Evolutionary conservation across 2,113 vertebrate species (phyloP), one percentile per base, ranked within the genome.

Genomic region (Pluvialis apricaria): DNA sequence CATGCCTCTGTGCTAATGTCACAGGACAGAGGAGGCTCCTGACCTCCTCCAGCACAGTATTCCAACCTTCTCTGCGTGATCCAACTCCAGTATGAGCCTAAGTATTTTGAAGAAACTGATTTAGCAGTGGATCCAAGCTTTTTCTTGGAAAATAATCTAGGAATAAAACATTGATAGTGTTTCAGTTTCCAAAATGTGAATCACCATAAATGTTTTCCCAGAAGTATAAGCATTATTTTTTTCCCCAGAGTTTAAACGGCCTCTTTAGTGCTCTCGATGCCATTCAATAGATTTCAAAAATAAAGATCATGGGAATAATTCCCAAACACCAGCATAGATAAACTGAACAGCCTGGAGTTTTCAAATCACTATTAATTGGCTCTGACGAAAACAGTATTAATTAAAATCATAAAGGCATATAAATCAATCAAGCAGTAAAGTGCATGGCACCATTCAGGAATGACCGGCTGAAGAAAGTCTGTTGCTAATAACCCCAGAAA

Each of bases 101-200:
- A 45, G 61, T 19, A 82, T 92, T 84, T 85, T 95, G 88, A 96
- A 97, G 79, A 71, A 95, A 95, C 16, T 64, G 45, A 88, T 94
- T 91, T 45, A 95, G 69, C 71, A 88, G 15, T 58, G 93, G 71
- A 94, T 84, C 77, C 71, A 92, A 93, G 75, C 40, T 93, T 93
- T 96, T 96, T 94, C 96, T 92, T 95, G 94, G 95, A 96, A 97
- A 92, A 95, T 95, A 89, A 91, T 54, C 44, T 66, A 77, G 89
- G 90, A 96, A 93, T 93, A 94, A 80, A 94, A 65, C 70, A 78
- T 55, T 88, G 84, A 71, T 86, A 93, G 58, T 44, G 71, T 85
- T 96, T 94, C 61, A 52, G 69, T 80, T 76, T 97, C 95, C 96
- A 96, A 96, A 94, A 88, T 42, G 76, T 97, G 95, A 97, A 82